Evolutionary conservation across 2,113 vertebrate genomes (phyloP), one percentile per base, ranked within the genome.

Genomic region (Podarcis cretensis): DNA sequence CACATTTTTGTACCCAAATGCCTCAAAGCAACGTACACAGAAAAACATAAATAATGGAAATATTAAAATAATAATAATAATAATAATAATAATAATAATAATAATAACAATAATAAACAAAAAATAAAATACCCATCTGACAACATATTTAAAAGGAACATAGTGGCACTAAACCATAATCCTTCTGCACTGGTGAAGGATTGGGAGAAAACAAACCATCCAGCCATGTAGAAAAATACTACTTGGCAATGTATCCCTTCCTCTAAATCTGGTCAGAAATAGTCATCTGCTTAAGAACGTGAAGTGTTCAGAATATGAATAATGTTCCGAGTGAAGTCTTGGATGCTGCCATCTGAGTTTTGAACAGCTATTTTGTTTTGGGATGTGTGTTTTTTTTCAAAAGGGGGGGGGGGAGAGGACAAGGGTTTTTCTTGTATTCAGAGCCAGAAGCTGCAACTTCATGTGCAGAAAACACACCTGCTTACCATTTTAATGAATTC

Each of bases 401-500:
- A 63, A 63, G 1, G 43, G 43, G 43, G 43, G 43, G 0, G 6
- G 6, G 6, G 6, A 63, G 48, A 63, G 48, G 48, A 48, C 27
- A 89, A 21, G 68, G 69, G n/a, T 6, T 23, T 69, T 85, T 78
- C 13, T 69, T 93, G 30, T 32, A 1, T 92, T 85, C 90, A 86
- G 48, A 89, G 81, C 90, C 54, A 89, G 74, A 89, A 93, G 93
- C 13, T 89, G 81, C 23, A 88, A 84, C 27, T 76, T 74, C 48
- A 37, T 87, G 89, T 89, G 90, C 85, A 95, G 86, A 91, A 90
- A 93, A 77, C 18, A 78, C 91, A 95, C 94, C 93, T 96, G 93
- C 90, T 96, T 96, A 94, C 92, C 91, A 93, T 94, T 96, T 94
- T 94, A 92, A 80, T 86, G 37, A 10, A 66, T 85, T 94, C 91